Evolutionary conservation across 2,888 invertebrate genomes (phyloP).

Genomic region (Pegoplata infirma): DNA sequence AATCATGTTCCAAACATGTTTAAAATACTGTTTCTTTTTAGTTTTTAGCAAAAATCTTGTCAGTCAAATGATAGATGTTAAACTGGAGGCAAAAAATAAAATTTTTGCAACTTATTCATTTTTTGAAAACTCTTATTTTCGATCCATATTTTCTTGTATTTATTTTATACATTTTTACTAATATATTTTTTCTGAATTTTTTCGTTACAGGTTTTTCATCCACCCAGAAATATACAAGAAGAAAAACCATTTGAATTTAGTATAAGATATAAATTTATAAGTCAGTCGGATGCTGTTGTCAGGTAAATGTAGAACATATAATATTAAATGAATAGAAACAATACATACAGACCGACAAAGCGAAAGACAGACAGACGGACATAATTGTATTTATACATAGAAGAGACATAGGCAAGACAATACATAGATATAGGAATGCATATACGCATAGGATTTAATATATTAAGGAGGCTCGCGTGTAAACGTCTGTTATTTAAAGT

Average conservation of each 20-base stretch:
- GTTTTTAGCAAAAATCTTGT: too few species aligned
- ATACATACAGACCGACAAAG: too few species aligned
- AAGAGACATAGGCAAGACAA: too few species aligned
- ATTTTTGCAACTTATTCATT: constrained; percentile 41
- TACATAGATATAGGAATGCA: neutral
- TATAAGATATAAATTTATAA: constrained; percentile 89
- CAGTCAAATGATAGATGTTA: too few species aligned
- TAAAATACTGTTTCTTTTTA: too few species aligned
- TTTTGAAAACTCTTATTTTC: neutral
- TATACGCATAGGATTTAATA: too few species aligned
- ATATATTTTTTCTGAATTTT: constrained; percentile 20
- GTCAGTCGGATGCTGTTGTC: constrained; percentile 88
- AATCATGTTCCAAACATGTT: too few species aligned
- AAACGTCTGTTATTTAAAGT: too few species aligned
- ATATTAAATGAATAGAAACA: constrained; percentile 50
- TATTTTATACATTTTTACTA: constrained; percentile 32
- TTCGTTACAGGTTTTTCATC: constrained; percentile 76
- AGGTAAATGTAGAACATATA: constrained; percentile 77
- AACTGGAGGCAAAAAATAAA: too few species aligned
- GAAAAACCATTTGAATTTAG: constrained; percentile 88
- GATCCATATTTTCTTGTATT: constrained; percentile 5
- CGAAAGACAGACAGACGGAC: neutral
- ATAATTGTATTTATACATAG: too few species aligned
- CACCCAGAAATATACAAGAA: constrained; percentile 84
- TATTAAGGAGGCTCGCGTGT: too few species aligned